Evolutionary conservation across 2,888 invertebrate species (phyloP).

Genomic region (Oligia fasciuncula): DNA sequence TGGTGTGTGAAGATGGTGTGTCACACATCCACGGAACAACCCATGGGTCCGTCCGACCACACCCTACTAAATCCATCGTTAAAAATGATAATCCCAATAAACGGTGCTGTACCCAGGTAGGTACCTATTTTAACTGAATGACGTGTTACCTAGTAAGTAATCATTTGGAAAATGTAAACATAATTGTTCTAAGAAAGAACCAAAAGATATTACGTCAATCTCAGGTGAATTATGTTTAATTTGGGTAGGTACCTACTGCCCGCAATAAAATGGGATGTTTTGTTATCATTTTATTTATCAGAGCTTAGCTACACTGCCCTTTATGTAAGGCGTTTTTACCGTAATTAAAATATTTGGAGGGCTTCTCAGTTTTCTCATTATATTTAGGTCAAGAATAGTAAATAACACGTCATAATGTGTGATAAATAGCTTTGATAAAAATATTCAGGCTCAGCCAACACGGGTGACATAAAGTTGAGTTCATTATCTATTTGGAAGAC

Average conservation of each 20-base stretch:
- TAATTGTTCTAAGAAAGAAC: slow-evolving; percentile 23
- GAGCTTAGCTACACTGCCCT: not conserved
- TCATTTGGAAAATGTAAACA: slow-evolving; percentile 38
- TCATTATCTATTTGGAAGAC: slow-evolving; percentile 16
- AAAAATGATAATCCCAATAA: slow-evolving; percentile 28
- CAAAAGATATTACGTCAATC: slow-evolving; percentile 20
- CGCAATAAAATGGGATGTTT: slow-evolving; percentile 25
- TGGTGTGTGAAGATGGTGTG: too few species aligned
- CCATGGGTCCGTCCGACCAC: too few species aligned
- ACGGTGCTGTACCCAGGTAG: not conserved
- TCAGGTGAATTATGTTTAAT: slow-evolving; percentile 38
- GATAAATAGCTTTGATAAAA: slow-evolving; percentile 43
- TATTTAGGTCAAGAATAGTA: slow-evolving; percentile 61
- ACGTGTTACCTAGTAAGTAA: slow-evolving; percentile 30
- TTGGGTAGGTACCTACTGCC: not conserved
- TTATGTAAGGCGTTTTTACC: slow-evolving; percentile 16
- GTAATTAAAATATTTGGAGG: slow-evolving; percentile 31
- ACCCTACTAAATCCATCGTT: slow-evolving; percentile 30
- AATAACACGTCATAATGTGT: slow-evolving; percentile 45
- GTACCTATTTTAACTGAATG: slow-evolving; percentile 16
- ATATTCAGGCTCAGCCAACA: slow-evolving; percentile 41
- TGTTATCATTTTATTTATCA: slow-evolving; percentile 26
- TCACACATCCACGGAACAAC: too few species aligned
- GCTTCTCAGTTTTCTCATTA: not conserved
- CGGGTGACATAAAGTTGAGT: slow-evolving; percentile 16